Base-by-base conservation (phyloP, 2,888 invertebrate genomes). In the Ditylenchus weischeri region DNA sequence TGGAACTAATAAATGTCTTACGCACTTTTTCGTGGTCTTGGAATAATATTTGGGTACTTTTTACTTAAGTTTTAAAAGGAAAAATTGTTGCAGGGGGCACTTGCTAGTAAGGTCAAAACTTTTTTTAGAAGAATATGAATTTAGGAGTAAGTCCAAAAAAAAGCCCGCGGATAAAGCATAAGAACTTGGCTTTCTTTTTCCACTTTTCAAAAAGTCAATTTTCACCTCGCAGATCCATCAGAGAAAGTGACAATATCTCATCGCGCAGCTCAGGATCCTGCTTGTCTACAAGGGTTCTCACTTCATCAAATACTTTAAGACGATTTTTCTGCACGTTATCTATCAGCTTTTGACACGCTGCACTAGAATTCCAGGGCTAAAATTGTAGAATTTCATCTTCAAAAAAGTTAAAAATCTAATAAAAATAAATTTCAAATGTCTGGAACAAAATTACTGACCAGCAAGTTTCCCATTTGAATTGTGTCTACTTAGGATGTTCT, bases 201-300 rank as follows among this genome's bases (percentile, higher is more conserved):
- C 18, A 50, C 2, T 18, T 50, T 50, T 21, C 50, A 50, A 50
- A 50, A 50, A 50, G 6, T 50, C 18, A 50, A 18, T 19, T 6
- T 43, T 51, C 5, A 69, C 71, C 69, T 66, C 71, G 48, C 1
- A 69, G 64, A 29, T 69, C 57, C n/a, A 71, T 21, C n/a, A 69
- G 50, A 7, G 64, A 18, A 18, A 69, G 59, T 6, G 64, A 47
- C 23, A 69, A 58, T 29, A 69, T 69, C 47, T 67, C 69, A 8
- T 69, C 64, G 15, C 68, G 35, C 0, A 49, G n/a, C 38, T 15
- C 62, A 19, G 35, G 63, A 36, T 61, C 62, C 21, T 70, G 21
- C n/a, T 43, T 61, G n/a, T 43, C 68, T n/a, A 38, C 38, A 15
- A 38, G n/a, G 1, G 43, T 47, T 10, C 47, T 23, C 21, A 61